These are phyloP conservation scores for Dryadula phaetusa DNA, from an alignment of 2,888 invertebrate genomes.

Conservation along the genomic window DNA sequence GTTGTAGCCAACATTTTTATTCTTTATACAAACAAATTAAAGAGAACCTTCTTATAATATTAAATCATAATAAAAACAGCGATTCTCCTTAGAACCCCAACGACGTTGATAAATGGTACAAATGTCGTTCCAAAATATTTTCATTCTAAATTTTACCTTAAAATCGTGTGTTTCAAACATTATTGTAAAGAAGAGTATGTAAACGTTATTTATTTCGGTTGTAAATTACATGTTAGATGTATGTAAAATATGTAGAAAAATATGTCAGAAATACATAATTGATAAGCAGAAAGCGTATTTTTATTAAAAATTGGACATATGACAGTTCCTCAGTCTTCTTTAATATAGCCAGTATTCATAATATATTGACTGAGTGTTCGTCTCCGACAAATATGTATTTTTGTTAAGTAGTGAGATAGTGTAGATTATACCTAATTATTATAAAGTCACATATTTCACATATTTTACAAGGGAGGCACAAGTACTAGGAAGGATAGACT, in stretches of 20 bases:
- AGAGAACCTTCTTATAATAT: slow-evolving; percentile 15
- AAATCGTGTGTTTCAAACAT: slow-evolving; percentile 10
- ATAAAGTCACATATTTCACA: no score
- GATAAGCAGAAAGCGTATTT: no score
- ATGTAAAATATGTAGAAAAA: neutral
- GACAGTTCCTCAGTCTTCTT: no score
- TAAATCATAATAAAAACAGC: slow-evolving; percentile 20
- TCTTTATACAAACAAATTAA: slow-evolving; percentile 19
- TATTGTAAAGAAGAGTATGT: neutral
- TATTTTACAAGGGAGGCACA: no score
- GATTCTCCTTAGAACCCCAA: slow-evolving; percentile 14
- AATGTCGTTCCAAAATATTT: slow-evolving; percentile 20
- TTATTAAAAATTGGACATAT: no score
- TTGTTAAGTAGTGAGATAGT: no score
- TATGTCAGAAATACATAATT: no score
- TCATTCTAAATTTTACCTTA: slow-evolving; percentile 8
- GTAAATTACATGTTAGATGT: neutral
- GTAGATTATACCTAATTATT: no score
- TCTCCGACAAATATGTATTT: no score
- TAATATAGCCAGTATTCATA: no score
- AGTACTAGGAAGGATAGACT: no score
- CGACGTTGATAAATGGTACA: slow-evolving; percentile 19
- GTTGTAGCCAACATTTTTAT: slow-evolving; percentile 8
- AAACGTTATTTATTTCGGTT: neutral
- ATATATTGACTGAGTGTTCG: no score